Percentiles rank a stretch among this genome's conserved stretches.
Evolutionary conservation across 2,888 invertebrate genomes (phyloP).

Genomic region (Lasioglossum pauxillum): DNA sequence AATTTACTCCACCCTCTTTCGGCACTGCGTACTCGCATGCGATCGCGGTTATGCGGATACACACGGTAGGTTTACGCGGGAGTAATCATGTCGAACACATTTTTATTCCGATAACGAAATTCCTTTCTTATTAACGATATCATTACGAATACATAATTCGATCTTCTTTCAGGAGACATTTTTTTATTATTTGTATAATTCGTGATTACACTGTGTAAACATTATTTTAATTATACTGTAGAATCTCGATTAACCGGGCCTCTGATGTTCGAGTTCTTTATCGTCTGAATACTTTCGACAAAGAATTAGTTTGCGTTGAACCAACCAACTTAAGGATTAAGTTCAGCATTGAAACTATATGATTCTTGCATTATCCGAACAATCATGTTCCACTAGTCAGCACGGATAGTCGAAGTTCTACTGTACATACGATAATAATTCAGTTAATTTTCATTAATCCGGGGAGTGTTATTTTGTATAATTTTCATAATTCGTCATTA

Average conservation of each 20-base stretch:
- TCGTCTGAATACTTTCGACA: too few relatives aligned
- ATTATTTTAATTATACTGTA: too few relatives aligned
- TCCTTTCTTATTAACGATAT: neutral
- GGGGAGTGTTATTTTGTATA: neutral
- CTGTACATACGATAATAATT: neutral
- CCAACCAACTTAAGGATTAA: too few relatives aligned
- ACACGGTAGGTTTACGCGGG: neutral
- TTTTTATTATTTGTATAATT: too few relatives aligned
- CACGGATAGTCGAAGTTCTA: too few relatives aligned
- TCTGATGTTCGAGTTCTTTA: too few relatives aligned
- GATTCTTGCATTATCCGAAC: too few relatives aligned
- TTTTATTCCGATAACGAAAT: neutral
- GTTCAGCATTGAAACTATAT: too few relatives aligned
- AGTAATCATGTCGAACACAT: neutral
- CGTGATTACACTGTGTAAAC: too few relatives aligned
- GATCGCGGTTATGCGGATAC: neutral
- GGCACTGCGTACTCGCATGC: neutral
- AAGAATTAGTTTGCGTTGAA: too few relatives aligned
- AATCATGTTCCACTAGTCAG: too few relatives aligned
- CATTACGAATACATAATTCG: neutral
- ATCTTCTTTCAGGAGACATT: neutral
- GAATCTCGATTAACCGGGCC: too few relatives aligned
- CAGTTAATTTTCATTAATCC: neutral
- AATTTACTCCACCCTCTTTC: slow-evolving; percentile 7
- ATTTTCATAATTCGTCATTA: neutral